Evolutionary conservation across 2,113 vertebrate genomes (phyloP).

Genomic region (Poecilia latipinna): DNA sequence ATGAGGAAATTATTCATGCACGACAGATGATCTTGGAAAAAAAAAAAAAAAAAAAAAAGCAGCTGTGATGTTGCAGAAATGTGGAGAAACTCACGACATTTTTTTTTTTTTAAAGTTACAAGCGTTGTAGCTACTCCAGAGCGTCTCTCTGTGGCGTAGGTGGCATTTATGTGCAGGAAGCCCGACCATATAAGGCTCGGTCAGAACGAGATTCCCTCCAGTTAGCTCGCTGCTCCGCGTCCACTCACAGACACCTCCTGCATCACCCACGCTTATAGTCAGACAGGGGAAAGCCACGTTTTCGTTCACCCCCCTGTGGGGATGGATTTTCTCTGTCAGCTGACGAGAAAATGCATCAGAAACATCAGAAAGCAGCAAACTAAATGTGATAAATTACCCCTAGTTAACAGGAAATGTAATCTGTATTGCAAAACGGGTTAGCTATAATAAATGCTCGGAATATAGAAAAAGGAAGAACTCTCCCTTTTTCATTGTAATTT

Average conservation of each 20-base stretch:
- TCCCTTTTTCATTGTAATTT: not conserved
- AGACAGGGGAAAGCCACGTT: slow-evolving; percentile 63
- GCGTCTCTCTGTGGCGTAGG: slow-evolving; percentile 47
- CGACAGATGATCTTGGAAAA: not conserved
- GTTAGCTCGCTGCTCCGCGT: slow-evolving; percentile 31
- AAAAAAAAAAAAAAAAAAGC: not conserved
- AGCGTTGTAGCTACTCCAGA: not conserved
- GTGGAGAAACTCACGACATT: not conserved
- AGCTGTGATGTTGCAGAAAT: not conserved
- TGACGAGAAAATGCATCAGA: not conserved
- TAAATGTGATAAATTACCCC: not conserved
- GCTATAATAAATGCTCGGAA: not conserved
- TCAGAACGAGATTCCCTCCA: slow-evolving; percentile 38
- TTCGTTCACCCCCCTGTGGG: no score
- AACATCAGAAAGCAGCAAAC: not conserved
- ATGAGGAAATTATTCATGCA: not conserved
- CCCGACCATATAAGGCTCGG: slow-evolving; percentile 70
- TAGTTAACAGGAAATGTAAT: not conserved
- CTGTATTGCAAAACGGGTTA: not conserved
- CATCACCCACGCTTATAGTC: slow-evolving; percentile 52
- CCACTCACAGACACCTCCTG: slow-evolving; percentile 34
- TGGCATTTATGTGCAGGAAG: slow-evolving; percentile 53
- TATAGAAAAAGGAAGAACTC: not conserved
- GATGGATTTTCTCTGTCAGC: slow-evolving; percentile 3
- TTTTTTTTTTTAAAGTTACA: slow-evolving; percentile 12